Conservation (phyloP, 2,888 invertebrate genomes). For the Sarcophaga carnaria region DNA sequence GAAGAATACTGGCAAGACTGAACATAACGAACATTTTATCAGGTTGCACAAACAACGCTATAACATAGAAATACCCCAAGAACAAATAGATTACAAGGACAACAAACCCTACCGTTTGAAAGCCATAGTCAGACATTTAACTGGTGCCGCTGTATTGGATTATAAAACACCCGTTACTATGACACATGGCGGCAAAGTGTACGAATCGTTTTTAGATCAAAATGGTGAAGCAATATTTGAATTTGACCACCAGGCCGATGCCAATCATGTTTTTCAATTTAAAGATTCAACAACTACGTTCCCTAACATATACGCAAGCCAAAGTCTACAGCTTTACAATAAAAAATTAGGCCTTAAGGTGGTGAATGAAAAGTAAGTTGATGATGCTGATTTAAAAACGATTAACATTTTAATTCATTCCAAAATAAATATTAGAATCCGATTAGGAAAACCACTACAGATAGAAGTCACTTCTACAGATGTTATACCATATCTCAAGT, state of each 20-base stretch:
- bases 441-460: slow-evolving; percentile 20
- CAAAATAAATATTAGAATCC: not conserved
- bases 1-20: slow-evolving; percentile 89
- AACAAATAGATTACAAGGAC: slow-evolving; percentile 14
- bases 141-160: too few relatives aligned
- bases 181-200: too few relatives aligned
- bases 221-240: slow-evolving; percentile 72
- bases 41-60: slow-evolving; percentile 8
- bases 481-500: slow-evolving; percentile 34
- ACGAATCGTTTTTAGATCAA: too few relatives aligned
- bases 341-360: not conserved
- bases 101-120: slow-evolving; percentile 14
- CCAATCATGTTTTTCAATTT: not conserved
- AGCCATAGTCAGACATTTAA: slow-evolving; percentile 74
- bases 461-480: slow-evolving; percentile 26
- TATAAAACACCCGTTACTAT: too few relatives aligned
- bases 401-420: not conserved
- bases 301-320: too few relatives aligned
- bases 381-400: not conserved
- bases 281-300: too few relatives aligned
- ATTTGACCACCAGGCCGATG: slow-evolving; percentile 81
- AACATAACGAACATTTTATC: slow-evolving; percentile 87
- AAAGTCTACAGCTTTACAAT: too few relatives aligned
- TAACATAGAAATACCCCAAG: not conserved
- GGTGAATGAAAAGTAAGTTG: not conserved